These are phyloP conservation scores for Syngnathoides biaculeatus DNA, from an alignment of 2,113 vertebrate genomes.

Conservation along the genomic window DNA sequence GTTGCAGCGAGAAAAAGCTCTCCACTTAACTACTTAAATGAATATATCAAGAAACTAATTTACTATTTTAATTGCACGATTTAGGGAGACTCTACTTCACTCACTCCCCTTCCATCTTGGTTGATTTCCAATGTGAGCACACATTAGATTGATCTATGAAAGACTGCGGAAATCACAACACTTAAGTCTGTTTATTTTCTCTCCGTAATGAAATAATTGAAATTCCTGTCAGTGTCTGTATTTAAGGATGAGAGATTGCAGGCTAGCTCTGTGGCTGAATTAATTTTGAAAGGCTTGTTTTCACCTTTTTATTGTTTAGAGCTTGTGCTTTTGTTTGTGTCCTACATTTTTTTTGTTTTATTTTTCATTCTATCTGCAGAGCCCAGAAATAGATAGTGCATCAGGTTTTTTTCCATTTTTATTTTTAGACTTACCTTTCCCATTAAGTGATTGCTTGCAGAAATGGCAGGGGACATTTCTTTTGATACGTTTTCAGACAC, in stretches of 20 bases:
- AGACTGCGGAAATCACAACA: conserved; percentile 96
- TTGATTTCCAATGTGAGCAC: conserved; percentile 94
- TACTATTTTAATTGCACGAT: conserved; percentile 98
- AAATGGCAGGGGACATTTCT: conserved; percentile 87
- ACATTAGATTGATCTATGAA: conserved; percentile 98
- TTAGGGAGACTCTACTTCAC: conserved; percentile 96
- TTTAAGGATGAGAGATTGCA: conserved; percentile 84
- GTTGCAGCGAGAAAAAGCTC: conserved; percentile 94
- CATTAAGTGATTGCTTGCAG: conserved; percentile 96
- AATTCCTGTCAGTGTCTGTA: conserved; percentile 99
- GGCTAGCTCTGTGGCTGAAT: conserved; percentile 61
- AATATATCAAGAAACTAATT: conserved; percentile 99
- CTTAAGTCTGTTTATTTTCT: conserved; percentile 99
- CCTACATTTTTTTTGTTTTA: conserved; percentile 40
- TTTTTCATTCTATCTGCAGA: conserved; percentile 77
- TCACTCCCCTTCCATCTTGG: conserved; percentile 93
- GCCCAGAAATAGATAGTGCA: conserved; percentile 83
- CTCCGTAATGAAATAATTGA: conserved; percentile 99
- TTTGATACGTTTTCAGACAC: conserved; percentile 76
- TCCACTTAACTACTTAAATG: conserved; percentile 99
- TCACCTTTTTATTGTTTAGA: conserved; percentile 54
- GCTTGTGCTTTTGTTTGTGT: conserved; percentile 41
- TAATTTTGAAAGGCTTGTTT: conserved; percentile 67
- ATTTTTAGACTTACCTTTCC: conserved; percentile 82
- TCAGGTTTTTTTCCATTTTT: conserved; percentile 71